phyloP scores from a whole-genome alignment of 2,888 invertebrate genomes.

The Drosophila gaucha region DNA sequence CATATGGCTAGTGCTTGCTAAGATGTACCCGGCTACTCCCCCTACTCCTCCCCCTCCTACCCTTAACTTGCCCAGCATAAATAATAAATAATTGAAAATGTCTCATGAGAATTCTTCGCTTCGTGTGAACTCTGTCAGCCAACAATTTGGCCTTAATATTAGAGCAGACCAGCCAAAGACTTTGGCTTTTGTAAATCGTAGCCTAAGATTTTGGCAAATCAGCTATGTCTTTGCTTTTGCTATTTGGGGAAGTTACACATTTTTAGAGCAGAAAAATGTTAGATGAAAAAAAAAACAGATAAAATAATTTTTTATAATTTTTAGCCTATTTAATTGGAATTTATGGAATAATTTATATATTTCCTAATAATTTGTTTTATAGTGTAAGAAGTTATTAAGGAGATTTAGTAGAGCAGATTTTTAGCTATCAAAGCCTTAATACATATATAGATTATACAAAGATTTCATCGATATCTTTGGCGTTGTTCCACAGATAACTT shows the following conservation, averaged over 20 bases:
- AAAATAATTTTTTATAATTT: too few relatives aligned
- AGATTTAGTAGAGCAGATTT: too few relatives aligned
- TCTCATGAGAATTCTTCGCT: conserved; percentile 69
- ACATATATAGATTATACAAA: too few relatives aligned
- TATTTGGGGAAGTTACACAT: not conserved
- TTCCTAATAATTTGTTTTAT: too few relatives aligned
- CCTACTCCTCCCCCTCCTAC: not conserved
- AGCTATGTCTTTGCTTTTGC: conserved; percentile 1
- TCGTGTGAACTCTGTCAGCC: conserved; percentile 73
- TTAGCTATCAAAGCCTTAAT: too few relatives aligned
- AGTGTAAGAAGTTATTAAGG: too few relatives aligned
- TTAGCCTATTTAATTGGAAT: too few relatives aligned
- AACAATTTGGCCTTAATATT: conserved; percentile 75
- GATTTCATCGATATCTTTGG: too few relatives aligned
- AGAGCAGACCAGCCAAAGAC: conserved; percentile 56
- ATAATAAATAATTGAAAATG: conserved; percentile 82
- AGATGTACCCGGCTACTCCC: conserved; percentile 21
- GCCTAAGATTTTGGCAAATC: conserved; percentile 7
- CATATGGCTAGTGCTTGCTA: conserved; percentile 60
- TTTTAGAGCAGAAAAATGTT: too few relatives aligned
- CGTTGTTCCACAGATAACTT: too few relatives aligned
- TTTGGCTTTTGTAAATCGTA: conserved; percentile 22
- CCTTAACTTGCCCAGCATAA: conserved; percentile 51
- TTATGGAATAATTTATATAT: too few relatives aligned
- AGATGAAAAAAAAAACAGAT: too few relatives aligned